Evolutionary conservation across 2,797 vertebrate species (phyloP), one percentile per base, ranked within the genome.

Genomic region (Chaunax sp.): DNA sequence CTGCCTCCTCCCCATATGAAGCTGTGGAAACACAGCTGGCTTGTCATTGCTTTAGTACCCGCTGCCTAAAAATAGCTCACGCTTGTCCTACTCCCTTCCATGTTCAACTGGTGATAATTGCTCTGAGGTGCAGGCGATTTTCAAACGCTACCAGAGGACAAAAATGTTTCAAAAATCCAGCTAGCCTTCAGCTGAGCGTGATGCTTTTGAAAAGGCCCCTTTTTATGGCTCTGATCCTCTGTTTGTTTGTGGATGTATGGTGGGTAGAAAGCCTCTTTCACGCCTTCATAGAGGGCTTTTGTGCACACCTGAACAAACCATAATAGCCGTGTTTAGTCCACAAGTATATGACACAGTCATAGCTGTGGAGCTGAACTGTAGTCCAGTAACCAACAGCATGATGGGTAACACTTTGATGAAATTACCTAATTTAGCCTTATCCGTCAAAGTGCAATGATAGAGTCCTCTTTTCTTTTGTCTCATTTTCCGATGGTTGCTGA

Each of bases 21-120:
- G 77, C 87, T 78, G 78, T 88, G 80, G 87, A 89, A 85, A 86
- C 85, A 80, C 87, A 90, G 90, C 88, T 90, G 89, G 83, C 74
- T 79, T 88, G 83, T 85, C 84, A 82, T 50, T 62, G 64, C 79
- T 82, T 77, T 49, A 78, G 67, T 86, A 22, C 66, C 64, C 69
- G 26, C 38, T 62, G 40, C 64, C 80, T 78, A 69, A 78, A 87
- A 90, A 88, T 87, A 87, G 81, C 79, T 37, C 50, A 6, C 20
- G n/a, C 61, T 28, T 8, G 18, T 53, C 6, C 4, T 46, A 67
- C 69, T 69, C 64, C 68, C 63, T 45, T 69, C 83, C 69, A 60
- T 78, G 72, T 81, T 82, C 66, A 45, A 53, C 78, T 73, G 77
- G 28, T 71, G 74, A 20, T 70, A 51, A 62, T 46, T 59, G 67